These are phyloP conservation scores for Sebastes alutus DNA, from an alignment of 2,797 vertebrate species.

Conservation along the genomic window DNA sequence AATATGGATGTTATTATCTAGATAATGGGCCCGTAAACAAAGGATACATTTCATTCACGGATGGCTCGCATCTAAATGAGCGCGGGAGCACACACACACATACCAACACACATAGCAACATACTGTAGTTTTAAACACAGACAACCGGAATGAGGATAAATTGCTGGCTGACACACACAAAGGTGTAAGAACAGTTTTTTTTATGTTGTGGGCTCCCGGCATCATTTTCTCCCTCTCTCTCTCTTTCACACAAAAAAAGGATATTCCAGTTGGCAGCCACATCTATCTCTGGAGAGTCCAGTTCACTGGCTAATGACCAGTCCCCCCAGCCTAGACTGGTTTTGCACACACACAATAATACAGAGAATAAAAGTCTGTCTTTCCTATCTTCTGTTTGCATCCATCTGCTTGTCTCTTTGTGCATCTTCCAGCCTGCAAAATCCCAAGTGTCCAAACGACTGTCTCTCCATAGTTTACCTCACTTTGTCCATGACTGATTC, in stretches of 20 bases:
- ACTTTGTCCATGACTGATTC: neutral
- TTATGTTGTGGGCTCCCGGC: neutral
- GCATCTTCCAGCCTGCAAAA: conserved; percentile 18
- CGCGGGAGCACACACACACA: neutral
- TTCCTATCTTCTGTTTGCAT: conserved; percentile 28
- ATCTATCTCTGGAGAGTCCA: conserved; percentile 43
- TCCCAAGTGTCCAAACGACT: conserved; percentile 12
- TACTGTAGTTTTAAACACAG: conserved; percentile 17
- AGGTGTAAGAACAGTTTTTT: conserved; percentile 18
- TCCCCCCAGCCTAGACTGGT: conserved; percentile 22
- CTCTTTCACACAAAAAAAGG: neutral
- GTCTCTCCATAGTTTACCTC: conserved; percentile 1
- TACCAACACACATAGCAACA: neutral
- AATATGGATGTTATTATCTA: conserved; percentile 79
- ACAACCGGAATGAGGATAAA: conserved; percentile 32
- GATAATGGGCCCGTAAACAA: conserved; percentile 79
- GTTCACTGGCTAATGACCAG: conserved; percentile 53
- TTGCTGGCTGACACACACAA: conserved; percentile 20
- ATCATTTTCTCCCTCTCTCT: conserved; percentile 10
- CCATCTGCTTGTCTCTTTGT: conserved; percentile 44
- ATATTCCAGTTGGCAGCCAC: conserved; percentile 29
- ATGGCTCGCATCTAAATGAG: conserved; percentile 42
- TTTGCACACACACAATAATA: conserved; percentile 25
- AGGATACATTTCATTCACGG: conserved; percentile 75
- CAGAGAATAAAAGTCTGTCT: conserved; percentile 18